phyloP scores from a whole-genome alignment of 2,888 invertebrate genomes.

The Hyalella azteca region DNA sequence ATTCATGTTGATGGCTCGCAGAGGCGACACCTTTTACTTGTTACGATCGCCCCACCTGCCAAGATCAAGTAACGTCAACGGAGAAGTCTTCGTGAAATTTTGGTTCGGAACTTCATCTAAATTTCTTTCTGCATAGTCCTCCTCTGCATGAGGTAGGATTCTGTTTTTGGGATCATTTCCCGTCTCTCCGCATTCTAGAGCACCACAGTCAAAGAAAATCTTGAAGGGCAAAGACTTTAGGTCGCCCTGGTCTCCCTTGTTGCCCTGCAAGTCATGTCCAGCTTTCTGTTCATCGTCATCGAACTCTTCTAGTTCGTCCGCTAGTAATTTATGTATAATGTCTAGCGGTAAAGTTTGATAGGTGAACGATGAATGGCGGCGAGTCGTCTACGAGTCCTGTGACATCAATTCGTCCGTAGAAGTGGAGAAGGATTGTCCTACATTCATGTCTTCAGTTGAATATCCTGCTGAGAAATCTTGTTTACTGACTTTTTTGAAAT shows the following conservation, averaged over 20 bases:
- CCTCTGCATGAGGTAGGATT: no score
- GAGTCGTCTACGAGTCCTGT: background rate
- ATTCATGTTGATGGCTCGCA: slow-evolving; percentile 27
- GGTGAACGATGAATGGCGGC: background rate
- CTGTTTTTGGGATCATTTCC: background rate
- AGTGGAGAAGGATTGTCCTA: background rate
- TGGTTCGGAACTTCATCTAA: no score
- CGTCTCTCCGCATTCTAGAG: background rate
- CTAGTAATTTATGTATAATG: background rate
- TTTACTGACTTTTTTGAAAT: slow-evolving; percentile 7
- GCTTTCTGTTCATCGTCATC: background rate
- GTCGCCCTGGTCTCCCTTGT: background rate
- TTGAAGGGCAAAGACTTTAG: no score
- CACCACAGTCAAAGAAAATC: no score
- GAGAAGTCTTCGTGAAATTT: no score
- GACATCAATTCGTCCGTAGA: background rate
- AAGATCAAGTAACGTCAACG: no score
- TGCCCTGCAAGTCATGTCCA: background rate
- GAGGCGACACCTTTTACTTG: background rate
- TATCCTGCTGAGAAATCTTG: background rate
- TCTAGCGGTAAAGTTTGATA: background rate
- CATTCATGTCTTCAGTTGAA: background rate
- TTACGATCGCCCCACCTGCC: background rate
- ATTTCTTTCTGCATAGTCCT: no score
- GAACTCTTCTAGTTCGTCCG: slow-evolving; percentile 3